Conservation (phyloP, 2,888 invertebrate genomes). For the Fragum whitleyi region DNA sequence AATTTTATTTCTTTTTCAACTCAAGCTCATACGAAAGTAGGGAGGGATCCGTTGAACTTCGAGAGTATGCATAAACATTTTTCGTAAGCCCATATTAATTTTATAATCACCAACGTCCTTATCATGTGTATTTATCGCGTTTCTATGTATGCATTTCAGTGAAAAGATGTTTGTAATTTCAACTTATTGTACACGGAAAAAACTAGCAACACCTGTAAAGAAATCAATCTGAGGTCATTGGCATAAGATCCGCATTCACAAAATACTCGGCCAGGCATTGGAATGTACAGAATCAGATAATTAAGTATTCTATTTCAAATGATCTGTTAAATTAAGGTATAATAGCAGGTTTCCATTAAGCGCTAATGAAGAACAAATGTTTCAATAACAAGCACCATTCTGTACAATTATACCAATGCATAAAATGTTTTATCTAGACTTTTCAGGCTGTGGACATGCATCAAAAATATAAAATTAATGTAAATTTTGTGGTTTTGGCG, state of each 20-base stretch:
- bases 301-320: constrained; percentile 8
- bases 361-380: constrained; percentile 9
- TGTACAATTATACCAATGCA: not conserved
- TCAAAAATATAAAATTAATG: too few species aligned
- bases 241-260: not conserved
- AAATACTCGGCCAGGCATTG: not conserved
- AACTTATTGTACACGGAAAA: too few species aligned
- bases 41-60: too few species aligned
- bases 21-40: too few species aligned
- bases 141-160: too few species aligned
- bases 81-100: too few species aligned
- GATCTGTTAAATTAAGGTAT: constrained; percentile 12
- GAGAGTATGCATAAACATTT: too few species aligned
- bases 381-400: not conserved
- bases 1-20: too few species aligned
- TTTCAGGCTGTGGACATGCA: not conserved
- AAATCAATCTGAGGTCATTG: not conserved
- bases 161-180: too few species aligned
- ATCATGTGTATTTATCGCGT: too few species aligned
- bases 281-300: constrained; percentile 1
- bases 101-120: too few species aligned
- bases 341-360: constrained; percentile 8
- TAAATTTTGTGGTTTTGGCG: too few species aligned
- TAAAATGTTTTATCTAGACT: not conserved
- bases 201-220: not conserved